Base-by-base conservation (phyloP, 2,113 vertebrate species). In the Vireo altiloquus region DNA sequence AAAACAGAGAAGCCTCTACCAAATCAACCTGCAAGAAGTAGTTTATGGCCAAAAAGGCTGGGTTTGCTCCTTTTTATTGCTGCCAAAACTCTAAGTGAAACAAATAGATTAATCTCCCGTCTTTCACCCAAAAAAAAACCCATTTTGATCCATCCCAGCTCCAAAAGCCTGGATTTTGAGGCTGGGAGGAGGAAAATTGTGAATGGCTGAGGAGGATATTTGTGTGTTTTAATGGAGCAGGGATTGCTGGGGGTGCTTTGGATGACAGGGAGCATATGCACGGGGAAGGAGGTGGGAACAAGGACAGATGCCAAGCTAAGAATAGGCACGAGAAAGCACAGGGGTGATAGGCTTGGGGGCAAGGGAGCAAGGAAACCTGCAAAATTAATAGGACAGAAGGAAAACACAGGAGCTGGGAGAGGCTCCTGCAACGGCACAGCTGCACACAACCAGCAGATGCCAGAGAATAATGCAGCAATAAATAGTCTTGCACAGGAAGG, bases 81-180 rank as follows among this genome's bases (percentile, higher is more conserved):
- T 82, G 89, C 87, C 88, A 88, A 66, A 92, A 71, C 22, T n/a
- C 5, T 40, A 40, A 61, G 78, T 64, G 81, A 85, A 94, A 96
- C 93, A 90, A 80, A 96, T 57, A 84, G 85, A 92, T 81, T 69
- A 27, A 72, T 57, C 85, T 59, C 46, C 72, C 39, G 82, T 65
- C 64, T 72, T 72, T 31, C 63, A 44, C 75, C 64, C 86, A 21
- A 54, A 95, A 72, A 84, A 61, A n/a, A n/a, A n/a, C n/a, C n/a
- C 37, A 22, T 61, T 94, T 92, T 63, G 25, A 90, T 91, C 72
- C 90, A 72, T 30, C 35, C 46, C 15, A 57, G 54, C 72, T 49
- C 90, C 30, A 22, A 33, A 63, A 65, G 64, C 11, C 65, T 69
- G 75, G 40, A 22, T 40, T 84, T 50, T n/a, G 72, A 65, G 89